Conservation (phyloP, 2,113 vertebrate species). For the Hirundichthys speculiger region DNA sequence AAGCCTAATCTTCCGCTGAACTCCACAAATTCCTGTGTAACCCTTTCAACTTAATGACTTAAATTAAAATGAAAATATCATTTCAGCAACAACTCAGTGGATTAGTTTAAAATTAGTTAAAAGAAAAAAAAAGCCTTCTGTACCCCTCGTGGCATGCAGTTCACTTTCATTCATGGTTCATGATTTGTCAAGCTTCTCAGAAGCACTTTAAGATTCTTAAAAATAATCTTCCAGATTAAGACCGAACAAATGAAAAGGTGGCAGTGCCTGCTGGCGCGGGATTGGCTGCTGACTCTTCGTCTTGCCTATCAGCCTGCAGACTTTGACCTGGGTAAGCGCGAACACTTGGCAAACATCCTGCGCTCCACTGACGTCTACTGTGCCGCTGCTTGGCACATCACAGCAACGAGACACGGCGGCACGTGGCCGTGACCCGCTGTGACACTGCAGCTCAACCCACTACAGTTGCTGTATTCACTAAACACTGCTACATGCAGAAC, state of each 20-base stretch:
- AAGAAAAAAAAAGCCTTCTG: neutral
- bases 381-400: conserved; percentile 43
- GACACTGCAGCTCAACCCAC: conserved; percentile 8
- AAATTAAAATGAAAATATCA: too few species aligned
- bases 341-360: conserved; percentile 43
- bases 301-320: conserved; percentile 52
- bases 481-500: conserved; percentile 1
- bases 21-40: conserved; percentile 14
- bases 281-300: conserved; percentile 39
- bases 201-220: conserved; percentile 26
- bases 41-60: conserved; percentile 21
- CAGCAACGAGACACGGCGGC: conserved; percentile 40
- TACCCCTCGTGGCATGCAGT: neutral
- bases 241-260: conserved; percentile 22
- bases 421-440: conserved; percentile 44
- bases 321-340: conserved; percentile 58
- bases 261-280: conserved; percentile 20
- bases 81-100: neutral
- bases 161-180: neutral
- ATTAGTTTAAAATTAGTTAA: neutral
- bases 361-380: conserved; percentile 32
- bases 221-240: conserved; percentile 36
- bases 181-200: conserved; percentile 2
- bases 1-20: conserved; percentile 33
- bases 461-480: conserved; percentile 2